Percentiles rank a stretch among this genome's conserved stretches.
phyloP scores from a whole-genome alignment of 2,113 vertebrate genomes.

The Ranitomeya imitator region DNA sequence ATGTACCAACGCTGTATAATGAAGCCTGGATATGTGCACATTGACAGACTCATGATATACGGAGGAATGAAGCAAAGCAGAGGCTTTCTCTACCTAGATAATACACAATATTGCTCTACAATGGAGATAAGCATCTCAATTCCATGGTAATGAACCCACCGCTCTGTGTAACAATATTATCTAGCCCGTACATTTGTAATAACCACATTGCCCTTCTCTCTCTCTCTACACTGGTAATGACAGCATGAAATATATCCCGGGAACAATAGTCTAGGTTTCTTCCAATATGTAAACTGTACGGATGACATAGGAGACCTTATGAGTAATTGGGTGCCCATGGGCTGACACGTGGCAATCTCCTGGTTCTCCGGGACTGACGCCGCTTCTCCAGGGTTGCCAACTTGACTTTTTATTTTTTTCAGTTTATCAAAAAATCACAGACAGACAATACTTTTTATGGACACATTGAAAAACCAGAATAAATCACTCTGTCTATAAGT shows the following conservation, averaged over 20 bases:
- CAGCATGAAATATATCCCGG: not conserved
- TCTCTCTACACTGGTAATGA: not conserved
- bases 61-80: not conserved
- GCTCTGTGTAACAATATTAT: slow-evolving; percentile 29
- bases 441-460: no score
- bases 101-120: slow-evolving; percentile 21
- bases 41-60: not conserved
- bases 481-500: no score
- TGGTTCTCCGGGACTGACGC: no score
- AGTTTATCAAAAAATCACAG: no score
- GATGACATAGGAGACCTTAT: not conserved
- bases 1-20: not conserved
- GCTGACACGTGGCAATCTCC: not conserved
- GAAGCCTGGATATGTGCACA: slow-evolving; percentile 23
- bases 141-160: slow-evolving; percentile 22
- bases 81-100: not conserved
- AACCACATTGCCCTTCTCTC: slow-evolving; percentile 16
- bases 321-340: not conserved
- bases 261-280: not conserved
- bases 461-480: no score
- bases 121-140: slow-evolving; percentile 20
- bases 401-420: no score
- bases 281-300: not conserved
- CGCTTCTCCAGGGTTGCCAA: no score
- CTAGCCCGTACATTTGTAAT: slow-evolving; percentile 29